These are phyloP conservation scores for Ursus arctos DNA, from an alignment of 2,113 vertebrate species.

Conservation along the genomic window DNA sequence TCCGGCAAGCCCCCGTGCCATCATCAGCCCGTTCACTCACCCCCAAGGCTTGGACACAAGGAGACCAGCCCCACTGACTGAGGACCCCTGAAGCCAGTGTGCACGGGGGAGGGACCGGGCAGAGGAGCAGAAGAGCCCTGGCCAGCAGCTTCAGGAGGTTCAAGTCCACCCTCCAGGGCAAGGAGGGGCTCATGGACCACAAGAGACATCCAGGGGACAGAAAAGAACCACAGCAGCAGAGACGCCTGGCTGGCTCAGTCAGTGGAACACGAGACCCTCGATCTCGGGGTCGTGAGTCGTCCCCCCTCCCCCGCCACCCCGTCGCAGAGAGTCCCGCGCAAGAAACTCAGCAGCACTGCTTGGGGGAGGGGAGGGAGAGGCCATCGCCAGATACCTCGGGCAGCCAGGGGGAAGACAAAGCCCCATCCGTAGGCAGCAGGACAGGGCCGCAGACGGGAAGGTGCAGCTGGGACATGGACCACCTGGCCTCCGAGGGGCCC, in stretches of 20 bases:
- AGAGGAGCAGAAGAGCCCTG: neutral
- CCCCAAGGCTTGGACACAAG: neutral
- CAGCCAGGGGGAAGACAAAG: neutral
- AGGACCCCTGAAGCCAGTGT: neutral
- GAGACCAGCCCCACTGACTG: neutral
- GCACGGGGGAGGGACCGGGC: neutral
- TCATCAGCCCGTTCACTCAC: too few species aligned
- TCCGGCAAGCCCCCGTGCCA: rapidly evolving
- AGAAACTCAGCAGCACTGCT: too few species aligned
- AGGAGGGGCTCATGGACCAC: neutral
- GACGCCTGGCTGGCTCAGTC: neutral
- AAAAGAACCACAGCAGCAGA: neutral
- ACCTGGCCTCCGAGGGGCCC: neutral
- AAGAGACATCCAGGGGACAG: neutral
- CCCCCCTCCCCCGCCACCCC: neutral
- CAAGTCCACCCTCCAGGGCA: too few species aligned
- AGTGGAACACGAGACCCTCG: neutral
- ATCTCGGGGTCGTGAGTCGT: neutral
- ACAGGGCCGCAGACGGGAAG: rapidly evolving
- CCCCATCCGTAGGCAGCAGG: too few species aligned
- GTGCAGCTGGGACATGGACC: neutral
- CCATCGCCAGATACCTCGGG: neutral
- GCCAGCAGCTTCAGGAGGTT: neutral
- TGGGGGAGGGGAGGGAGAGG: neutral
- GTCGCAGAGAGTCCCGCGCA: too few species aligned